Evolutionary conservation across 2,113 vertebrate species (phyloP).

Genomic region (Thalassoma bifasciatum): DNA sequence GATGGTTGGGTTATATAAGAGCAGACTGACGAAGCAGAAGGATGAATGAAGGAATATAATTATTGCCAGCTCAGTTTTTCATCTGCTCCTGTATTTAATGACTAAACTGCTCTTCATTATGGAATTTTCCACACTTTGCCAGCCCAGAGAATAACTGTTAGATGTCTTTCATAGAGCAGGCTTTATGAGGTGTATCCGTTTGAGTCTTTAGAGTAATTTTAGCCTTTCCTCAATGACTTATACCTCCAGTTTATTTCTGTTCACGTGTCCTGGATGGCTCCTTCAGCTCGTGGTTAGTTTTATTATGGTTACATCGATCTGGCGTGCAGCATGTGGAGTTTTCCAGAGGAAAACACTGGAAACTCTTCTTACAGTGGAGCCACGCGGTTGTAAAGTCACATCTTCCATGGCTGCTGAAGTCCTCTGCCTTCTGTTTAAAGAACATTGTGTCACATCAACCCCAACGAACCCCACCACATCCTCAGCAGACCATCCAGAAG

Average conservation of each 20-base stretch:
- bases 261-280: slow-evolving; percentile 20
- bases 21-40: slow-evolving; percentile 2
- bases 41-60: slow-evolving; percentile 33
- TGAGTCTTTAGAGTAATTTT: slow-evolving; percentile 24
- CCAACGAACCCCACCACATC: slow-evolving; percentile 63
- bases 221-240: slow-evolving; percentile 25
- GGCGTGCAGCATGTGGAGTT: slow-evolving; percentile 58
- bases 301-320: slow-evolving; percentile 60
- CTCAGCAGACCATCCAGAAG: slow-evolving; percentile 55
- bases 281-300: slow-evolving; percentile 40
- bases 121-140: slow-evolving; percentile 29
- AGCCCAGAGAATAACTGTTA: slow-evolving; percentile 15
- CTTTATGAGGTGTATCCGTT: slow-evolving; percentile 8
- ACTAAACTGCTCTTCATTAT: slow-evolving; percentile 7
- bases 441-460: slow-evolving; percentile 63
- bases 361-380: slow-evolving; percentile 58
- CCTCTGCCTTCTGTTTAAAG: slow-evolving; percentile 64
- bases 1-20: slow-evolving; percentile 21
- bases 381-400: slow-evolving; percentile 66
- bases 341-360: slow-evolving; percentile 77
- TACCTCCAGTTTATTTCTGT: slow-evolving; percentile 54
- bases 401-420: slow-evolving; percentile 74
- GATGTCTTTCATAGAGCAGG: slow-evolving; percentile 17
- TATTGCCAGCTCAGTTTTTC: slow-evolving; percentile 16
- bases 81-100: slow-evolving; percentile 26